A percentile compares a stretch with the other conserved stretches of the same genome.
phyloP scores from a whole-genome alignment of 1,140 invertebrate species.

The Coptotermes formosanus region DNA sequence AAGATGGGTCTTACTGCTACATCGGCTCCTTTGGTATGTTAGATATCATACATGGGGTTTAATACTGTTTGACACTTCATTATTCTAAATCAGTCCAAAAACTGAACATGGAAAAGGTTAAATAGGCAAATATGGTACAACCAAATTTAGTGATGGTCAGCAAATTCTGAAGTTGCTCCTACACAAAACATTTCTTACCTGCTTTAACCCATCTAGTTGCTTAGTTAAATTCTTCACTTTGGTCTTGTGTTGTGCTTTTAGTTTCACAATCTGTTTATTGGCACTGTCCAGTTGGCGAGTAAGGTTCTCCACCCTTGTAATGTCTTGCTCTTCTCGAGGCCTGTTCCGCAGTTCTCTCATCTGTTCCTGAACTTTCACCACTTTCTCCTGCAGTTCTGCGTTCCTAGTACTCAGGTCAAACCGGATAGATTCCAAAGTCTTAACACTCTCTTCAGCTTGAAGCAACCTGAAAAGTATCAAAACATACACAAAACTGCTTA shows the following conservation, averaged over 20 bases:
- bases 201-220: slow-evolving; percentile 73
- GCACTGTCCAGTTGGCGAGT: slow-evolving; percentile 69
- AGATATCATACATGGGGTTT: no score
- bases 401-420: slow-evolving; percentile 58
- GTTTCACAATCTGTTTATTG: slow-evolving; percentile 80
- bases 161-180: no score
- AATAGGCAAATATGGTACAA: no score
- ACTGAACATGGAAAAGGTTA: no score
- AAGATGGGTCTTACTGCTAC: no score
- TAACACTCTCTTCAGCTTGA: slow-evolving; percentile 39
- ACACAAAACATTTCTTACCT: slow-evolving; percentile 45
- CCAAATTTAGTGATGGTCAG: no score
- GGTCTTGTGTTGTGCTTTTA: slow-evolving; percentile 74
- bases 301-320: slow-evolving; percentile 49
- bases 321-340: slow-evolving; percentile 47
- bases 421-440: slow-evolving; percentile 46
- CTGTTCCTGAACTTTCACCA: slow-evolving; percentile 43
- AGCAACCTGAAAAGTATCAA: slow-evolving; percentile 30
- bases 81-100: no score
- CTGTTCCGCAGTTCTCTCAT: slow-evolving; percentile 42
- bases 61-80: no score
- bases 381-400: slow-evolving; percentile 56
- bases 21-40: no score
- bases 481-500: neutral
- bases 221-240: slow-evolving; percentile 83